A percentile compares a stretch with the other conserved stretches of the same genome.
These are phyloP conservation scores for Heliconius hewitsoni DNA, from an alignment of 1,140 invertebrate species.

Conservation along the genomic window DNA sequence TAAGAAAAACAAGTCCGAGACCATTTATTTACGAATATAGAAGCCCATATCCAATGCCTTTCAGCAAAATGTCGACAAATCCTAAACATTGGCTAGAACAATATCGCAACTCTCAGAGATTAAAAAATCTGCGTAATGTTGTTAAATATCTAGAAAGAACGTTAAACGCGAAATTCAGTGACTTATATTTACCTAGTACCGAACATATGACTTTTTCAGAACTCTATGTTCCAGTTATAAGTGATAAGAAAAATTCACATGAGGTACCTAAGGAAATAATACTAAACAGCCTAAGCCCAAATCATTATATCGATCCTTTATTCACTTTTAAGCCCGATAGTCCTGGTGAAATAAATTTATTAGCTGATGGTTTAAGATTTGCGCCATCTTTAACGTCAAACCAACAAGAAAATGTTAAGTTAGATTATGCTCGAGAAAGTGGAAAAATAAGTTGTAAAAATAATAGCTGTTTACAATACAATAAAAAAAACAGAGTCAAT, in stretches of 20 bases:
- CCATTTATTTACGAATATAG: slow-evolving; percentile 69
- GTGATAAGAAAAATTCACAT: slow-evolving; percentile 22
- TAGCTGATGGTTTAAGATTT: slow-evolving; percentile 73
- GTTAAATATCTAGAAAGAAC: slow-evolving; percentile 74
- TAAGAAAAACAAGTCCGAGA: slow-evolving; percentile 67
- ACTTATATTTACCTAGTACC: slow-evolving; percentile 52
- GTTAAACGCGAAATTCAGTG: slow-evolving; percentile 68
- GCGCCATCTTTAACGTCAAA: slow-evolving; percentile 47
- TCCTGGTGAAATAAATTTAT: slow-evolving; percentile 75
- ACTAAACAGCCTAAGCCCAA: slow-evolving; percentile 41
- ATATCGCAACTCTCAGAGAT: slow-evolving; percentile 70
- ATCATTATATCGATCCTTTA: slow-evolving; percentile 67
- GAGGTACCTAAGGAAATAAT: slow-evolving; percentile 33
- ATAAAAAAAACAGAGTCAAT: slow-evolving; percentile 22
- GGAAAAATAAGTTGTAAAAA: slow-evolving; percentile 42
- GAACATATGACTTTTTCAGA: slow-evolving; percentile 70
- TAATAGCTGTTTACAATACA: slow-evolving; percentile 11
- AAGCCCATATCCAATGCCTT: slow-evolving; percentile 68
- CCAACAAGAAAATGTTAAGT: slow-evolving; percentile 23
- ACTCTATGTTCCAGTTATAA: slow-evolving; percentile 56
- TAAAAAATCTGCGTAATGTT: slow-evolving; percentile 73
- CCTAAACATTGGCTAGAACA: slow-evolving; percentile 68
- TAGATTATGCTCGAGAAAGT: not conserved
- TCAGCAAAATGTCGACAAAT: slow-evolving; percentile 55
- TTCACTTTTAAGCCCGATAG: slow-evolving; percentile 70